Evolutionary conservation across 2,113 vertebrate species (phyloP), one percentile per base, ranked within the genome.

Genomic region (Athene noctua): DNA sequence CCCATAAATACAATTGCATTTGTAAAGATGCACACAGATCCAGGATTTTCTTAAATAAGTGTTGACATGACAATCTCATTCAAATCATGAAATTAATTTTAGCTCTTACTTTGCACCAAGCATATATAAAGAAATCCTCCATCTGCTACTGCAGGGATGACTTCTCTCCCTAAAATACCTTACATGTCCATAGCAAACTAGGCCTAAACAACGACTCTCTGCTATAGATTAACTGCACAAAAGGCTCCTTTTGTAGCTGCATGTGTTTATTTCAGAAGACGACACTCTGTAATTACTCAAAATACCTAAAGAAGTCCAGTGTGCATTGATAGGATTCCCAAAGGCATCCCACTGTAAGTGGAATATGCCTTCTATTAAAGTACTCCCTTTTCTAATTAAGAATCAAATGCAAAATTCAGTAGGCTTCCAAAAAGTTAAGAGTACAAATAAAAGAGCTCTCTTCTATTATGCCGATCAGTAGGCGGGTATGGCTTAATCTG

Each of bases 141-240:
- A 89, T 73, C 79, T 89, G 84, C 63, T 80, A 71, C 63, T 73
- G 61, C 65, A 71, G 70, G n/a, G 92, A 77, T 85, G 20, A 89
- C 74, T 91, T 89, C n/a, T 91, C n/a, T 91, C 75, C 80, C 90
- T 68, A 73, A 90, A 92, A 82, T 59, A 93, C n/a, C 40, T 68
- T 20, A 38, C 20, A 46, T 32, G 73, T 54, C 47, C 58, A 46
- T 11, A 74, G 81, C 70, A 94, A 82, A 51, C 26, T 40, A 82
- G 49, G 61, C 61, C 46, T 89, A 88, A 82, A 86, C 68, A 91
- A 77, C 5, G 11, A 72, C 52, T 72, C 46, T 38, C 9, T 82
- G 85, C 71, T 51, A 29, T 2, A 82, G 66, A 68, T 49, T 52
- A 81, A 75, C 40, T 38, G 25, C 26, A 80, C 32, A 86, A 72